Base-by-base conservation (phyloP, 2,797 vertebrate species). In the Leptatherina wallacei region DNA sequence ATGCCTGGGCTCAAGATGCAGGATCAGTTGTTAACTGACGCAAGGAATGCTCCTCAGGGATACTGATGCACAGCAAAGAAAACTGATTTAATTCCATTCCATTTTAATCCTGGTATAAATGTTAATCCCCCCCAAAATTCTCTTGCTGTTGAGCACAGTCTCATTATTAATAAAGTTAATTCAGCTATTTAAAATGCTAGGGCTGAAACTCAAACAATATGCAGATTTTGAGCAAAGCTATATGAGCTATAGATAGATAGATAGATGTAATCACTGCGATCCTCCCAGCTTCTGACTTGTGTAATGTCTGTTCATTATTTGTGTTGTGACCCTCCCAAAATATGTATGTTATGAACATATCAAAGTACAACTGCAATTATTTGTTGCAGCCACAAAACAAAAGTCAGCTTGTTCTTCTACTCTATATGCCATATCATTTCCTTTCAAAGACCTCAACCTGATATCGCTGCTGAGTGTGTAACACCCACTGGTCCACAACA, bases 141-240 rank as follows among this genome's bases (percentile, higher is more conserved):
- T 47, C 30, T 56, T 42, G 40, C 55, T 65, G 42, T 0, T 36
- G 38, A 62, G 51, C 40, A 57, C 36, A 30, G 24, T 29, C 40
- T 49, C 70, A 65, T 72, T 33, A 44, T 62, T 54, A 44, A 36
- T 33, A 20, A 71, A 64, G 52, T 49, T 27, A 30, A 29, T 71
- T 63, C 30, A 71, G n/a, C 40, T 61, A 49, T 35, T 61, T 54
- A 54, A 54, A 24, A 42, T 62, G 51, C 16, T 6, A 47, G 11
- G 24, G 22, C 12, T 49, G 11, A 42, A 61, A 54, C 7, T 20
- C 51, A 62, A 47, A 64, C 16, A 27, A 35, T 14, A 6, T 10
- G 18, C 16, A 58, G 61, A 64, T 32, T 55, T 35, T 47, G 12
- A 9, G 16, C 52, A 29, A 30, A 52, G 44, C n/a, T n/a, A n/a